Conservation (phyloP, 2,113 vertebrate genomes). For the Syngnathoides biaculeatus region DNA sequence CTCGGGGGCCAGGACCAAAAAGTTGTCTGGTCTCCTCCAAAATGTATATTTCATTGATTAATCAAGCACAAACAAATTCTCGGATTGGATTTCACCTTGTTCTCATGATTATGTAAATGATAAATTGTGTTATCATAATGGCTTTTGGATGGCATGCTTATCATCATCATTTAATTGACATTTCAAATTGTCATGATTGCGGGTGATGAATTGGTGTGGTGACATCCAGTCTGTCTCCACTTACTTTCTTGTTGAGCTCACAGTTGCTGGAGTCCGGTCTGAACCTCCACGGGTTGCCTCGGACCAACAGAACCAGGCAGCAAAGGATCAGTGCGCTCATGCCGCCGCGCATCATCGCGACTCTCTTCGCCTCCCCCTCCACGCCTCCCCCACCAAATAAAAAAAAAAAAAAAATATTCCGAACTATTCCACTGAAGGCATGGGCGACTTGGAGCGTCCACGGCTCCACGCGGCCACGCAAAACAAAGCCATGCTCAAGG, state of each 20-base stretch:
- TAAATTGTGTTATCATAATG: too few relatives aligned
- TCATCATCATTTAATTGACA: too few relatives aligned
- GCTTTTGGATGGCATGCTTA: too few relatives aligned
- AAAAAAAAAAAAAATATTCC: background rate
- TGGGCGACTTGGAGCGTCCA: conserved; percentile 24
- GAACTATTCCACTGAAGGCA: conserved; percentile 18
- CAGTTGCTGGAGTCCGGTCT: conserved; percentile 66
- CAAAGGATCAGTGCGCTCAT: conserved; percentile 69
- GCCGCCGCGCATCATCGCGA: conserved; percentile 73
- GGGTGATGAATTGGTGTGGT: too few relatives aligned
- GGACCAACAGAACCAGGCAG: conserved; percentile 70
- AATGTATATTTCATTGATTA: too few relatives aligned
- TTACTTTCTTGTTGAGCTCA: conserved; percentile 74
- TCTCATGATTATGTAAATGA: too few relatives aligned
- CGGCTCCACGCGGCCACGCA: conserved; percentile 43
- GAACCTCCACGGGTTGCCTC: conserved; percentile 66
- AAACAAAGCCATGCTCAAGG: conserved; percentile 36
- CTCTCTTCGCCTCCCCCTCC: conserved; percentile 23
- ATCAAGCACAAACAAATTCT: too few relatives aligned
- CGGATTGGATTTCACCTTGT: too few relatives aligned
- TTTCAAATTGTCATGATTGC: too few relatives aligned
- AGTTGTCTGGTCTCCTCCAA: too few relatives aligned
- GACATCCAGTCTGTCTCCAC: conserved; percentile 9
- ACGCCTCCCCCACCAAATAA: too few relatives aligned
- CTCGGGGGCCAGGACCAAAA: too few relatives aligned